Conservation (phyloP, 2,113 vertebrate species). For the Cranoglanis bouderius region DNA sequence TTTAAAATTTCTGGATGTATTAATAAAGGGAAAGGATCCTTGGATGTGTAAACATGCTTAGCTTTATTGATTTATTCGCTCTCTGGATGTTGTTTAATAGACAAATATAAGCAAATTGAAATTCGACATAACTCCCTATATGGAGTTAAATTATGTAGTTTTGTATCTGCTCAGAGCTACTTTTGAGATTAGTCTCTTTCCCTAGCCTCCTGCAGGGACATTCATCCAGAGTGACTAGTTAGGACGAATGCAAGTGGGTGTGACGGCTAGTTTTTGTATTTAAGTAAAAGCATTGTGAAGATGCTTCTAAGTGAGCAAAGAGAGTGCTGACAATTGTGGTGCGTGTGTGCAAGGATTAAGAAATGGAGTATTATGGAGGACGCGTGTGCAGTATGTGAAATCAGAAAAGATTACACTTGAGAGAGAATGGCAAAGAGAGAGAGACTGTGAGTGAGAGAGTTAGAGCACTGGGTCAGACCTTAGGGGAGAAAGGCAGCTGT, state of each 20-base stretch:
- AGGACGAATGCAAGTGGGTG: neutral
- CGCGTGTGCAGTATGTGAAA: slow-evolving; percentile 24
- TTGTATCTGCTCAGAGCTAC: slow-evolving; percentile 31
- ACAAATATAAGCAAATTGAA: neutral
- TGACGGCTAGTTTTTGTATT: neutral
- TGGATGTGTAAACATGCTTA: neutral
- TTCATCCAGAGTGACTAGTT: neutral
- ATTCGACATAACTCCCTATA: neutral
- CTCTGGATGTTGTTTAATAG: neutral
- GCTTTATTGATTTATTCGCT: neutral
- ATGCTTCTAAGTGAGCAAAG: neutral
- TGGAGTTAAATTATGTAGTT: neutral
- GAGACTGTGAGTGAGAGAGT: slow-evolving; percentile 28
- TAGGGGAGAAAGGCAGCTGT: slow-evolving; percentile 55
- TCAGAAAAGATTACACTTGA: slow-evolving; percentile 35
- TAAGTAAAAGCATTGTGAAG: slow-evolving; percentile 24
- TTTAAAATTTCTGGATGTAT: neutral
- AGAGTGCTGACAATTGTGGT: slow-evolving; percentile 8
- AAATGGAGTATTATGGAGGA: neutral
- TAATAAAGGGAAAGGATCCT: neutral
- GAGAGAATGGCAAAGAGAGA: slow-evolving; percentile 34
- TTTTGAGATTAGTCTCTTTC: slow-evolving; percentile 27
- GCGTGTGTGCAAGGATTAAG: neutral
- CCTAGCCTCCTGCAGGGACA: neutral
- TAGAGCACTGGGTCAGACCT: slow-evolving; percentile 38